A percentile compares a stretch with the other conserved stretches of the same genome.
Evolutionary conservation across 2,888 invertebrate genomes (phyloP).

Genomic region (Heliconius sara): DNA sequence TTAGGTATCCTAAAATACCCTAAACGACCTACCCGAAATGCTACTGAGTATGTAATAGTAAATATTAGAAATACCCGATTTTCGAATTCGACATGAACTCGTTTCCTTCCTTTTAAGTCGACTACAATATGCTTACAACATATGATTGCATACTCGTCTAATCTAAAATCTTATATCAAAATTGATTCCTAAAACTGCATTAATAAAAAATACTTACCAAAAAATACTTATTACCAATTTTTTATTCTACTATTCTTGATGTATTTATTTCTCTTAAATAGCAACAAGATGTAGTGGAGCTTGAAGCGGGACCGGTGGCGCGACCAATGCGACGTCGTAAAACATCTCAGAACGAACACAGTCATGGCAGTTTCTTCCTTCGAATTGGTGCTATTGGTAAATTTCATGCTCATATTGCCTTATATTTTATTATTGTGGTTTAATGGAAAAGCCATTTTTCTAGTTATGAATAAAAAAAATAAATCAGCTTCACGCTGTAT

Average conservation of each 20-base stretch:
- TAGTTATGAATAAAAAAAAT: too few relatives aligned
- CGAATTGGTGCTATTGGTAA: slow-evolving; percentile 96
- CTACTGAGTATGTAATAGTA: too few relatives aligned
- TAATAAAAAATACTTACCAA: background rate
- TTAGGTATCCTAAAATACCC: too few relatives aligned
- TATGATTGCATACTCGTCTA: slow-evolving; percentile 1
- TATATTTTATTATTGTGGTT: too few relatives aligned
- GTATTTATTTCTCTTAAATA: slow-evolving; percentile 50
- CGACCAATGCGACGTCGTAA: slow-evolving; percentile 90
- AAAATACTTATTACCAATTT: background rate
- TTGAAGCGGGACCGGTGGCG: slow-evolving; percentile 87
- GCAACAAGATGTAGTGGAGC: slow-evolving; percentile 87
- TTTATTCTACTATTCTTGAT: background rate
- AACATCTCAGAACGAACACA: slow-evolving; percentile 95
- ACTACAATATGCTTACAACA: background rate
- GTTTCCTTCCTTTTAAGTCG: background rate
- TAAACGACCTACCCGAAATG: too few relatives aligned
- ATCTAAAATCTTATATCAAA: background rate
- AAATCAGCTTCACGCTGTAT: too few relatives aligned
- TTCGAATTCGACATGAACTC: background rate
- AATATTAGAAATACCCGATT: too few relatives aligned
- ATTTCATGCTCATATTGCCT: slow-evolving; percentile 46
- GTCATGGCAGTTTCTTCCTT: slow-evolving; percentile 96
- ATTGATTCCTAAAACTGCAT: background rate
- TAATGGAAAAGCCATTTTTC: too few relatives aligned